Base-by-base conservation (phyloP, 2,797 vertebrate species). In the Spondyliosoma cantharus region DNA sequence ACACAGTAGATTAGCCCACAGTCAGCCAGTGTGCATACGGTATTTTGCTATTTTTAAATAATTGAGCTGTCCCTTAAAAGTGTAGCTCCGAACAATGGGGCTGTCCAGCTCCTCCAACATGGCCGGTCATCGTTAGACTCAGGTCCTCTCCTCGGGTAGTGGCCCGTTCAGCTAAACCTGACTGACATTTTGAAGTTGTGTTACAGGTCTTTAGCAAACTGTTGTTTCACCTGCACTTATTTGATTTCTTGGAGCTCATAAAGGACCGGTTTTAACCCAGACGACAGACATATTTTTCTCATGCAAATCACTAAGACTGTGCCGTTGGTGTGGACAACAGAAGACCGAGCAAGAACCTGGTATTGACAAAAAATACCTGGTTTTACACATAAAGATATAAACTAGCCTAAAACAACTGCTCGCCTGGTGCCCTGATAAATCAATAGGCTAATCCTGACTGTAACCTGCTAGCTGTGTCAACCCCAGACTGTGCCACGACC, bases 391-490 rank as follows among this genome's bases (percentile, higher is more conserved):
- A 2, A 13, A 29, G 29, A 32, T 32, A 48, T 15, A 19, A 22
- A 72, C 53, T n/a, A 25, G 8, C 7, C 2, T 5, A 3, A 24
- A 6, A 68, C 2, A 37, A 14, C 58, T 3, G 25, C 6, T 63
- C 12, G 1, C 17, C 24, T 19, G 37, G 17, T 25, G n/a, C 48
- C 3, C 14, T 20, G 8, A 6, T 58, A 20, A 68, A 64, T 25
- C 25, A 32, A 59, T n/a, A 59, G 9, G 71, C 80, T 72, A 56
- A 66, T 16, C 62, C n/a, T 8, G 27, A 63, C 17, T 60, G n/a
- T 12, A 7, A 46, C 45, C 61, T 27, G 37, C 45, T 2, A 60
- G 43, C 62, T 42, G 1, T 32, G 56, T 13, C n/a, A 2, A n/a
- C 22, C 24, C 22, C 5, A 14, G 13, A 48, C 2, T n/a, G 32